Evolutionary conservation across 2,113 vertebrate species (phyloP).

Genomic region (Hemiprocne comata): DNA sequence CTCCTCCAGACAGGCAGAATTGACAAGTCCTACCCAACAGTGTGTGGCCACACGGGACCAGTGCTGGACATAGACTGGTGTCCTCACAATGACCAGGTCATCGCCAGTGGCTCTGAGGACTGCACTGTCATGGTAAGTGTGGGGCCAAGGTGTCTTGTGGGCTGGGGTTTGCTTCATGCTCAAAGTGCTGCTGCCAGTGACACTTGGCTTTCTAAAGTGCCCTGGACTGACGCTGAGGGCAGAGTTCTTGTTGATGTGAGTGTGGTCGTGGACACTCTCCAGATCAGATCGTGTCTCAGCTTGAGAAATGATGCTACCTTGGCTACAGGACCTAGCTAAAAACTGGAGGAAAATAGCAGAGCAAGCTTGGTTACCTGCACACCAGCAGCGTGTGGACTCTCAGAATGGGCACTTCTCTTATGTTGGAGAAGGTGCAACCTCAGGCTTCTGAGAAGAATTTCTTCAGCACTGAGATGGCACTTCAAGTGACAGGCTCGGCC

Average conservation of each 20-base stretch:
- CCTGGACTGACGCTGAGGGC: rapidly evolving
- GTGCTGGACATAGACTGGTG: conserved; percentile 99
- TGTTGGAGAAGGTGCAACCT: background rate
- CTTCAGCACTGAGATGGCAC: background rate
- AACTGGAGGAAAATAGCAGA: background rate
- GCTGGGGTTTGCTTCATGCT: background rate
- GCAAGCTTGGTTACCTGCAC: background rate
- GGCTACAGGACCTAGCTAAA: background rate
- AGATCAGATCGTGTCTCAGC: background rate
- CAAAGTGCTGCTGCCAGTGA: background rate
- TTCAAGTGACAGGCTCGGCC: rapidly evolving
- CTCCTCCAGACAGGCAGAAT: conserved; percentile 88
- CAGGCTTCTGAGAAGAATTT: background rate
- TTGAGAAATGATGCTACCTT: background rate
- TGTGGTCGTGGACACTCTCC: background rate
- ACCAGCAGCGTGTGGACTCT: background rate
- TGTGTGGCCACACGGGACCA: conserved; percentile 95
- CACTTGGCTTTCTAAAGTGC: rapidly evolving
- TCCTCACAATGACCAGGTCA: conserved; percentile 94
- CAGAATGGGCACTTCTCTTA: background rate
- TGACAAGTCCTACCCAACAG: conserved; percentile 95
- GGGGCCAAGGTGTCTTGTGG: rapidly evolving
- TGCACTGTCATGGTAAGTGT: conserved; percentile 92
- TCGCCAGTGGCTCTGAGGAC: conserved; percentile 96
- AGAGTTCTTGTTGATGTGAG: background rate